A percentile compares a stretch with the other conserved stretches of the same genome.
phyloP scores from a whole-genome alignment of 2,113 vertebrate species.

The Lathamus discolor region DNA sequence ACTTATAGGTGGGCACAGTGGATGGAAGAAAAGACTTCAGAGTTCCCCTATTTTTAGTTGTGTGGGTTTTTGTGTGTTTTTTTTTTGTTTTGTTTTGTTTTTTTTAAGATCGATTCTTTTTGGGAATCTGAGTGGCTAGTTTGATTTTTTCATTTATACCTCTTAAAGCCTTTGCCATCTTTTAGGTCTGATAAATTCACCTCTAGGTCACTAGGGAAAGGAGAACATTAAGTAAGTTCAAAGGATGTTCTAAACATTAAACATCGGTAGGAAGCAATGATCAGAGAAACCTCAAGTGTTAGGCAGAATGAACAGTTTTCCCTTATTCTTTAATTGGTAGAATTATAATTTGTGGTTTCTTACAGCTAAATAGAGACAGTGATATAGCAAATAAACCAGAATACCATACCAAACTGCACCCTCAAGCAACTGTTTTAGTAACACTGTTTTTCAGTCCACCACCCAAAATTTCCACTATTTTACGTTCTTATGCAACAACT shows the following conservation, averaged over 20 bases:
- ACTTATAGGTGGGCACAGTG: not conserved
- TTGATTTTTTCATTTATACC: not conserved
- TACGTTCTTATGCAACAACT: not conserved
- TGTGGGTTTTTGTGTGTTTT: no score
- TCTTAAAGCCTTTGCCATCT: not conserved
- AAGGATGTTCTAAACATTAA: not conserved
- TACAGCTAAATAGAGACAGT: not conserved
- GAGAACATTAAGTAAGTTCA: not conserved
- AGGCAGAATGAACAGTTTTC: not conserved
- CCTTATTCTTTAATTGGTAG: not conserved
- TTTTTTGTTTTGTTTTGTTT: no score
- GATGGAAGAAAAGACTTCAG: not conserved
- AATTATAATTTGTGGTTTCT: not conserved
- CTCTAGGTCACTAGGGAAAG: not conserved
- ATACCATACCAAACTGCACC: not conserved
- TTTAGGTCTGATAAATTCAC: not conserved
- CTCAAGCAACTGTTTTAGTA: not conserved
- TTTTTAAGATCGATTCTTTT: not conserved
- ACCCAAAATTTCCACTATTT: not conserved
- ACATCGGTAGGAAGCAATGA: not conserved
- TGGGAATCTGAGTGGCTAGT: not conserved
- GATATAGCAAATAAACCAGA: not conserved
- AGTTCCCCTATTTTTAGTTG: not conserved
- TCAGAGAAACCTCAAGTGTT: not conserved
- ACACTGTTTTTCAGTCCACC: not conserved